A percentile compares a stretch with the other conserved stretches of the same genome.
These are phyloP conservation scores for Zaprionus taronus DNA, from an alignment of 1,140 invertebrate species.

Conservation along the genomic window DNA sequence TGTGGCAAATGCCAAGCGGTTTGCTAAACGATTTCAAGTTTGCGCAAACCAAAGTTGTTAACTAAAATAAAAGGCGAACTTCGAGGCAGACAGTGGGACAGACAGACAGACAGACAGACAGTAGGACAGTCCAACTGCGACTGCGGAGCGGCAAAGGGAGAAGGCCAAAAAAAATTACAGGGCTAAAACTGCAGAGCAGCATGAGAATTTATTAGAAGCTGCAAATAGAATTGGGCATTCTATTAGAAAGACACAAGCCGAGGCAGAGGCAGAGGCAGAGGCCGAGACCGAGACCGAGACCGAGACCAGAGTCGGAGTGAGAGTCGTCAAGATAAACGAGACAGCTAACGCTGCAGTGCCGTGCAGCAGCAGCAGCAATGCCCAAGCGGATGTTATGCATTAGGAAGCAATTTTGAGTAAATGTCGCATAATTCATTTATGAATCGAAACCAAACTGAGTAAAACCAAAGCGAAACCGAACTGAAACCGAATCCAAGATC, in stretches of 20 bases:
- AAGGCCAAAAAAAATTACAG: constrained; percentile 39
- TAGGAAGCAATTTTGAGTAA: constrained; percentile 82
- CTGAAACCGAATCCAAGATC: constrained; percentile 16
- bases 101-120: constrained; percentile 14
- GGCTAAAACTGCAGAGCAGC: constrained; percentile 50
- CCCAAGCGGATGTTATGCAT: constrained; percentile 64
- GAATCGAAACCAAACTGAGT: constrained; percentile 31
- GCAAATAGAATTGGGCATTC: constrained; percentile 58
- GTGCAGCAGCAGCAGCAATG: neutral
- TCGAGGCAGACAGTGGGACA: constrained; percentile 16
- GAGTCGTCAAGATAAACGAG: constrained; percentile 4
- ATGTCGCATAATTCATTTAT: constrained; percentile 84
- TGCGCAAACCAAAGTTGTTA: constrained; percentile 64
- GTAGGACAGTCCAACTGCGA: neutral
- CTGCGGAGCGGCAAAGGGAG: neutral
- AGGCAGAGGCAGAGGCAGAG: constrained; percentile 7
- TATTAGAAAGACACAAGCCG: constrained; percentile 37
- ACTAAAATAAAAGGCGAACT: constrained; percentile 58
- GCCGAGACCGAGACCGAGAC: constrained; percentile 7
- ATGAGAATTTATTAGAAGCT: constrained; percentile 64
- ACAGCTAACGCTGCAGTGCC: neutral
- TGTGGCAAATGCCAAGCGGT: constrained; percentile 52
- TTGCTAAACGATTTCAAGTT: constrained; percentile 72
- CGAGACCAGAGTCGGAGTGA: neutral
- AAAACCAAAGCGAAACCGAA: constrained; percentile 35